Conservation (phyloP, 2,888 invertebrate genomes). For the Conchocele bisecta region DNA sequence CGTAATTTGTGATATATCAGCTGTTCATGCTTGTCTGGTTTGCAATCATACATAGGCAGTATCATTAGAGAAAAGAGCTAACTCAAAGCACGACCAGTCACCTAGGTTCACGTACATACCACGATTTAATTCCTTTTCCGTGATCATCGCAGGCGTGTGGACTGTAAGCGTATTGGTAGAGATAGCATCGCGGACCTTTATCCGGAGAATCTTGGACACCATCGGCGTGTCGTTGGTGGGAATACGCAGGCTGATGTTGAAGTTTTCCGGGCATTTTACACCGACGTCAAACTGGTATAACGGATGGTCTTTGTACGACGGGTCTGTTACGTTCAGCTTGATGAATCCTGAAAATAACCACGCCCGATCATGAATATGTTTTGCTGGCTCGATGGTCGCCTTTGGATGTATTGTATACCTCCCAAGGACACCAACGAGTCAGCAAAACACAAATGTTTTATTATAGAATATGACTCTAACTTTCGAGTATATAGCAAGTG, state of each 20-base stretch:
- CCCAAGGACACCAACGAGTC: too few species aligned
- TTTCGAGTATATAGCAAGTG: too few species aligned
- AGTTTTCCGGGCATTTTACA: conserved; percentile 74
- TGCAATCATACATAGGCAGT: too few species aligned
- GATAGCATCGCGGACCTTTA: conserved; percentile 61
- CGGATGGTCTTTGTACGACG: conserved; percentile 65
- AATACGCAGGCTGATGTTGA: conserved; percentile 71
- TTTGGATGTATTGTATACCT: too few species aligned
- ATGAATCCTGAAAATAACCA: conserved; percentile 73
- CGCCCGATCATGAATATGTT: too few species aligned
- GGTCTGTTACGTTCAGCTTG: conserved; percentile 73
- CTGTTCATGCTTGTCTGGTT: too few species aligned
- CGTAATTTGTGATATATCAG: too few species aligned
- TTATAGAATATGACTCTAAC: too few species aligned
- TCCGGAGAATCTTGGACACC: conserved; percentile 66
- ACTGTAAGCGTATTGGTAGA: conserved; percentile 62
- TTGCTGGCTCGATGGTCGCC: too few species aligned
- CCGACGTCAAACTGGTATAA: conserved; percentile 76
- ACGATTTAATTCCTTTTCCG: neutral
- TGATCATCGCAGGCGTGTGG: conserved; percentile 62
- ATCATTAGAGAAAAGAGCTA: too few species aligned
- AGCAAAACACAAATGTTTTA: too few species aligned
- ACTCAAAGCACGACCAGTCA: too few species aligned
- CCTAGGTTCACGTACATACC: neutral
- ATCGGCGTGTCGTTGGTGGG: conserved; percentile 71